These are phyloP conservation scores for Yponomeuta cagnagella DNA, from an alignment of 2,888 invertebrate species.

Conservation along the genomic window DNA sequence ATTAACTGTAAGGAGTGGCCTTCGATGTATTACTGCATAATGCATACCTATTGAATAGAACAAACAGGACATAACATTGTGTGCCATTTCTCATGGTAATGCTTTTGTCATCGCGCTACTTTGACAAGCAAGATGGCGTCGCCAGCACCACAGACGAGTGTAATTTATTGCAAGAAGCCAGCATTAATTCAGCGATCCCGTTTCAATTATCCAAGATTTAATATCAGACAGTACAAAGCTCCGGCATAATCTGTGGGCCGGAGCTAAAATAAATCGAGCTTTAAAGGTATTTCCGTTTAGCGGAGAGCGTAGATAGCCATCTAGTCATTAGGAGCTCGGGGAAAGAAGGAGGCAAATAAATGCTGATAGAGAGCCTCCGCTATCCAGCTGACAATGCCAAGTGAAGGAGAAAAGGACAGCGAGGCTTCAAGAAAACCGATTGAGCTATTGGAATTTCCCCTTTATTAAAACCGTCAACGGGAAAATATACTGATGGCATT, in stretches of 20 bases:
- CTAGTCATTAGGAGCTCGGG: conserved; percentile 6
- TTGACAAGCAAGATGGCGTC: background rate
- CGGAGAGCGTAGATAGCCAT: conserved; percentile 7
- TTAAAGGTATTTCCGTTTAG: conserved; percentile 3
- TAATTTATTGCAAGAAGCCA: background rate
- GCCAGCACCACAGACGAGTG: background rate
- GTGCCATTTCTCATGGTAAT: background rate
- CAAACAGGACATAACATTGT: background rate
- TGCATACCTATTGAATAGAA: background rate
- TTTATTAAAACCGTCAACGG: background rate
- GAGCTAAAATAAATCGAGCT: background rate
- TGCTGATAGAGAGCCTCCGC: background rate
- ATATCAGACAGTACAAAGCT: background rate
- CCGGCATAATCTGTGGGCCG: background rate
- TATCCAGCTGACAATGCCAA: background rate
- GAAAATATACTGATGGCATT: background rate
- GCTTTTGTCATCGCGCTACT: background rate
- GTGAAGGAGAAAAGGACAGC: background rate
- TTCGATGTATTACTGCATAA: no score
- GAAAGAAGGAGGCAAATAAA: background rate
- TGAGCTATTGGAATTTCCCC: background rate
- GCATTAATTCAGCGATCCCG: background rate
- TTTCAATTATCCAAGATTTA: conserved; percentile 3
- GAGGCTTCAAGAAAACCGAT: background rate
- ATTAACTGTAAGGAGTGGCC: no score